Evolutionary conservation across 2,113 vertebrate species (phyloP).

Genomic region (Puffinus mauretanicus): DNA sequence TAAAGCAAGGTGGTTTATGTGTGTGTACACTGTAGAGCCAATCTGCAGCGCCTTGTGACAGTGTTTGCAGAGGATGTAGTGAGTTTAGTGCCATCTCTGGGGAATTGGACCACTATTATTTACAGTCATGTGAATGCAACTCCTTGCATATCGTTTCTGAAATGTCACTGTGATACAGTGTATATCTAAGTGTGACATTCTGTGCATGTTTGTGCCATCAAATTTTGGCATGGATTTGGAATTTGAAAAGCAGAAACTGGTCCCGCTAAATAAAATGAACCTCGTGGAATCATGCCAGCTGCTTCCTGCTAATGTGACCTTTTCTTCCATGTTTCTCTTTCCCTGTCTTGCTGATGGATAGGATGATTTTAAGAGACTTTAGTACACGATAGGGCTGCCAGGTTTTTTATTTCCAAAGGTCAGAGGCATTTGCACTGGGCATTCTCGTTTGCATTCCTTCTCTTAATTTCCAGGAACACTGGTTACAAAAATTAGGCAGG

Average conservation of each 20-base stretch:
- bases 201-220: neutral
- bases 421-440: slow-evolving; percentile 17
- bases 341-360: slow-evolving; percentile 41
- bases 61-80: slow-evolving; percentile 27
- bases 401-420: slow-evolving; percentile 47
- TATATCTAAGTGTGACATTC: slow-evolving; percentile 1
- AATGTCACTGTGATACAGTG: slow-evolving; percentile 27
- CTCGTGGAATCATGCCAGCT: neutral
- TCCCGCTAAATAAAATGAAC: slow-evolving; percentile 14
- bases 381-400: slow-evolving; percentile 26
- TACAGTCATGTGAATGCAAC: neutral
- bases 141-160: slow-evolving; percentile 9
- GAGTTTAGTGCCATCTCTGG: slow-evolving; percentile 19
- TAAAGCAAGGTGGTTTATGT: neutral
- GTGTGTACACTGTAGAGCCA: slow-evolving; percentile 2
- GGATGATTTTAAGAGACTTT: slow-evolving; percentile 33
- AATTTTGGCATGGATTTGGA: neutral
- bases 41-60: slow-evolving; percentile 15
- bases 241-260: slow-evolving; percentile 7
- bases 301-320: slow-evolving; percentile 42
- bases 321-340: slow-evolving; percentile 38
- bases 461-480: slow-evolving; percentile 15
- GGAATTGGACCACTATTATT: slow-evolving; percentile 17
- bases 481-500: neutral
- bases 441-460: neutral